Base-by-base conservation (phyloP, 2,797 vertebrate genomes). In the Tragopan temminckii region DNA sequence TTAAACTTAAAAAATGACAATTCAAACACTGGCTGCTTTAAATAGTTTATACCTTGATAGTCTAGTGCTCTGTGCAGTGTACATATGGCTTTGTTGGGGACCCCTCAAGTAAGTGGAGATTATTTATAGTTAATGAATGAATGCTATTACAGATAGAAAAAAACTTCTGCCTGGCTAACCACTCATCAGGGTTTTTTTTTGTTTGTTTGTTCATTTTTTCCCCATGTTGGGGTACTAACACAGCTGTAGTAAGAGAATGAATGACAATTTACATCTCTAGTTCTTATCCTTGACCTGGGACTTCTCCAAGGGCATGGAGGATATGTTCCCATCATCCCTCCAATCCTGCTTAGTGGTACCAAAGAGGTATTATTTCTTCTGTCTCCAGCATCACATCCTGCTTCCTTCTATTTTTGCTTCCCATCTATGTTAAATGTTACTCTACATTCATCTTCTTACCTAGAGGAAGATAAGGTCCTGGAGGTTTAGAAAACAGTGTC, bases 1-100 rank as follows among this genome's bases (percentile, higher is more conserved):
- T 78, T 95, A 81, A 94, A 96, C 90, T 95, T 95, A 52, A 84
- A 91, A 90, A 97, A 97, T 80, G 83, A 96, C 89, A 85, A 93
- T 83, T 94, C 61, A 74, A 95, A 95, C 93, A 83, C 82, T 5
- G 81, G 21, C 80, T 97, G 94, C 90, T 97, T 92, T 94, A 92
- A 70, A 93, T 95, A 85, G 92, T 97, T 94, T 95, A 93, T 93
- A 91, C 94, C 88, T 88, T 91, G 88, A 82, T 74, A 90, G 76
- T 42, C 50, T 93, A 95, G 94, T 88, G 93, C 85, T 92, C 94
- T 89, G 89, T 92, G 77, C 77, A 97, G 82, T 93, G 88, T 67
- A 88, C 58, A 85, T 57, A 85, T 94, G 91, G 92, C 91, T 90
- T 93, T 91, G 83, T 77, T 79, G 89, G 71, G 68, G 71, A 84